These are phyloP conservation scores for Cylindroiulus punctatus DNA, from an alignment of 2,888 invertebrate genomes.

Conservation along the genomic window DNA sequence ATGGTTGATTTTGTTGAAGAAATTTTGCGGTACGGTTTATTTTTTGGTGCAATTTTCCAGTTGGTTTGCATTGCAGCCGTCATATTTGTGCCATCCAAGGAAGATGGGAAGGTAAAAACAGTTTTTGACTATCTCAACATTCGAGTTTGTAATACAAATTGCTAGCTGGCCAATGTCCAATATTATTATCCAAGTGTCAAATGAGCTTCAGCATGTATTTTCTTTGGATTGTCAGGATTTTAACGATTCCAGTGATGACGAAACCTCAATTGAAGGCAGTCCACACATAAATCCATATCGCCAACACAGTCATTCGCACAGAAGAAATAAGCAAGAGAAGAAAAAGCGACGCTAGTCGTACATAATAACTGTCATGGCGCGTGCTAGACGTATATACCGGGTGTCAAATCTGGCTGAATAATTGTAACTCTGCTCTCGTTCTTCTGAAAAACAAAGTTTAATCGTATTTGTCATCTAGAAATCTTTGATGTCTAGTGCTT, in stretches of 20 bases:
- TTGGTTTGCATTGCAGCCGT: conserved; percentile 84
- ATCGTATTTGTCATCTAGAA: background rate
- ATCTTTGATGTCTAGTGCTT: background rate
- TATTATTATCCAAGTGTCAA: background rate
- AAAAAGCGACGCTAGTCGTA: conserved; percentile 57
- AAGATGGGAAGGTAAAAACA: conserved; percentile 65
- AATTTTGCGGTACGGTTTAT: conserved; percentile 81
- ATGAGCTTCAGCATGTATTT: background rate
- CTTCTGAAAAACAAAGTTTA: background rate
- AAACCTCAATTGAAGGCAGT: conserved; percentile 58
- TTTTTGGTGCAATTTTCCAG: conserved; percentile 88
- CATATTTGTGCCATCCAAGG: conserved; percentile 78
- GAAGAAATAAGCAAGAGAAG: conserved; percentile 58
- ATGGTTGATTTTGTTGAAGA: conserved; percentile 72
- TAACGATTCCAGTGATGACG: conserved; percentile 58
- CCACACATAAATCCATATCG: conserved; percentile 57
- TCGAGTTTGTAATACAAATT: background rate
- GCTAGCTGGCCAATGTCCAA: background rate
- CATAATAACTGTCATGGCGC: too few species aligned
- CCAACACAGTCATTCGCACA: conserved; percentile 56
- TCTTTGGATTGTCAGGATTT: conserved; percentile 54
- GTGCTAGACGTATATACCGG: too few species aligned
- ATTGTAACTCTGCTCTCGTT: too few species aligned
- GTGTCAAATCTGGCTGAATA: background rate
- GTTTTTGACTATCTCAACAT: background rate